Evolutionary conservation across 2,888 invertebrate species (phyloP).

Genomic region (Coleophora flavipennella): DNA sequence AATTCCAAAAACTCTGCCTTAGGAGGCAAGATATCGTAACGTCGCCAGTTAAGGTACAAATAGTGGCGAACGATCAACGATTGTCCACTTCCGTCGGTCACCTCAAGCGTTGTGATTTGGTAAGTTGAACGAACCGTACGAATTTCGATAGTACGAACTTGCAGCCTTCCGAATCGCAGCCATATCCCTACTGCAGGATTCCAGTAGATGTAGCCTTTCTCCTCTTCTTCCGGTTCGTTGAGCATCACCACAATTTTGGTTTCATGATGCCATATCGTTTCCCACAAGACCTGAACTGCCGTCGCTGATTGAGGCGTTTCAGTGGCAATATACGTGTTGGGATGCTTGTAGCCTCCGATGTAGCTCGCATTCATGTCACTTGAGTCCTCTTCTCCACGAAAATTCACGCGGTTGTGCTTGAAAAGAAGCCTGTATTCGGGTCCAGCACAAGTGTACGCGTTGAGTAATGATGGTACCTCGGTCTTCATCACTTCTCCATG

Average conservation of each 20-base stretch:
- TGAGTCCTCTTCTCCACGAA: too few species aligned
- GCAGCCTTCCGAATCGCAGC: neutral
- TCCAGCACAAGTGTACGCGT: neutral
- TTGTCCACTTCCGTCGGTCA: neutral
- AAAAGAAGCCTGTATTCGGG: neutral
- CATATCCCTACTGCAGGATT: neutral
- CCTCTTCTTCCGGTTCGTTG: neutral
- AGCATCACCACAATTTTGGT: too few species aligned
- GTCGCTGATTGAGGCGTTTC: too few species aligned
- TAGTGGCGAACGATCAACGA: neutral
- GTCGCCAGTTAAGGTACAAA: neutral
- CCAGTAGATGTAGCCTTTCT: neutral
- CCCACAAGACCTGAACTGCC: conserved; percentile 1
- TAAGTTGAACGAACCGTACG: neutral
- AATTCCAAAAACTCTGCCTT: too few species aligned
- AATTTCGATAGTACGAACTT: neutral
- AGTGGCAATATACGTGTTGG: too few species aligned
- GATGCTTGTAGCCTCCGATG: neutral
- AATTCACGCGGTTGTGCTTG: neutral
- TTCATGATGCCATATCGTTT: too few species aligned
- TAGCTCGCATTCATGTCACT: too few species aligned
- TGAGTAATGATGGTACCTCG: neutral
- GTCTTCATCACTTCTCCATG: neutral
- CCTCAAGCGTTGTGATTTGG: neutral
- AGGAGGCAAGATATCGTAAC: neutral